These are phyloP conservation scores for Ophion obscuratus DNA, from an alignment of 2,888 invertebrate species.

Conservation along the genomic window DNA sequence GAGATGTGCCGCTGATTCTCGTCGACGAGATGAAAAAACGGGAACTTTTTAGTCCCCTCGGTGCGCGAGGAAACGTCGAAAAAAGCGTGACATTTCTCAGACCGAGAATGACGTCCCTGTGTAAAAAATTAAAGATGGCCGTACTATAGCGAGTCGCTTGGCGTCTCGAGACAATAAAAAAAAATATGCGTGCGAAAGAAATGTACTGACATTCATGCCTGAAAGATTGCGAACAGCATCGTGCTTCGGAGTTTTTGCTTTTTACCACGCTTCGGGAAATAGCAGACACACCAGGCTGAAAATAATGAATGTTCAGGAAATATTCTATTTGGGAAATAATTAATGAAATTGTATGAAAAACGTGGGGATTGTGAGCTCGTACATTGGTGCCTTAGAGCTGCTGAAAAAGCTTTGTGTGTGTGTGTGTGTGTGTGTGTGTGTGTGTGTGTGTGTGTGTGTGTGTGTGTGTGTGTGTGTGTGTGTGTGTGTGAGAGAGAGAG, in stretches of 20 bases:
- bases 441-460: too few relatives aligned
- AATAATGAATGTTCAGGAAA: neutral
- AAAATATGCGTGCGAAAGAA: constrained; percentile 9
- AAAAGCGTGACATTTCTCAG: constrained; percentile 52
- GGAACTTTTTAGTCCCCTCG: constrained; percentile 57
- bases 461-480: too few relatives aligned
- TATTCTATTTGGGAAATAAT: neutral
- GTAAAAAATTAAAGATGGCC: constrained; percentile 58
- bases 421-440: too few relatives aligned
- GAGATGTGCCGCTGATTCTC: constrained; percentile 48
- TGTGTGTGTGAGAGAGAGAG: too few relatives aligned
- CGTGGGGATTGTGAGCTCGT: too few relatives aligned
- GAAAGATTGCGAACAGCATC: constrained; percentile 3
- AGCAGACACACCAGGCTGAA: neutral
- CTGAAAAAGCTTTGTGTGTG: too few relatives aligned
- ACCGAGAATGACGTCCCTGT: constrained; percentile 55
- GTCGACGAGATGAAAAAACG: constrained; percentile 43
- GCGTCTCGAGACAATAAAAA: constrained; percentile 27
- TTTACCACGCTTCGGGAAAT: neutral
- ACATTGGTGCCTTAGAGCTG: too few relatives aligned
- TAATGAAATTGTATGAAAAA: too few relatives aligned
- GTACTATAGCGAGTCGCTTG: constrained; percentile 49
- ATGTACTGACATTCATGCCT: constrained; percentile 19
- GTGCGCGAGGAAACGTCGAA: constrained; percentile 48
- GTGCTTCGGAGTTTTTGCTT: constrained; percentile 12